Percentiles rank a stretch among this genome's conserved stretches.
Conservation (phyloP, 1,140 invertebrate genomes). For the Ceratosolen solmsi region DNA sequence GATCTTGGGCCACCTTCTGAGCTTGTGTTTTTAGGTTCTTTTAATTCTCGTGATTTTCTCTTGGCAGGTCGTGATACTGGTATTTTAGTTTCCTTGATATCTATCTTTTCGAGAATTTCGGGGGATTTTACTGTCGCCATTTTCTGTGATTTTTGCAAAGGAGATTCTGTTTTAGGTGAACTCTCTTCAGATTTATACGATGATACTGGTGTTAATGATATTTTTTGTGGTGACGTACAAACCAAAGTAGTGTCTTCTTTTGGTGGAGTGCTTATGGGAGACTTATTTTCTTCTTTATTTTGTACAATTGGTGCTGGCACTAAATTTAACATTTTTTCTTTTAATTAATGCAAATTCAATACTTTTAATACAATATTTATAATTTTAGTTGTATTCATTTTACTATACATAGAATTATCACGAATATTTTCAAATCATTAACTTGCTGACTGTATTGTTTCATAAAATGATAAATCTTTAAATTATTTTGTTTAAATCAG, state of each 20-base stretch:
- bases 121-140: slow-evolving; percentile 32
- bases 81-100: slow-evolving; percentile 54
- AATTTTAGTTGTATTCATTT: no score
- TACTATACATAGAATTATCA: no score
- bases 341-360: no score
- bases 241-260: slow-evolving; percentile 58
- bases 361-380: no score
- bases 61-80: slow-evolving; percentile 57
- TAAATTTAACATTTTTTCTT: not conserved
- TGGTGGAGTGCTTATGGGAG: slow-evolving; percentile 54
- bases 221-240: slow-evolving; percentile 55
- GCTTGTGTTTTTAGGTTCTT: slow-evolving; percentile 63
- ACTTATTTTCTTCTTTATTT: slow-evolving; percentile 68
- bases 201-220: slow-evolving; percentile 54
- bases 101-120: slow-evolving; percentile 54
- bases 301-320: slow-evolving; percentile 50
- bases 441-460: no score
- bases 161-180: slow-evolving; percentile 50
- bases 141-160: slow-evolving; percentile 49
- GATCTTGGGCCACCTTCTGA: slow-evolving; percentile 71
- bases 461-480: no score
- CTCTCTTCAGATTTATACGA: slow-evolving; percentile 57
- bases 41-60: slow-evolving; percentile 69
- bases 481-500: no score
- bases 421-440: no score